Base-by-base conservation (phyloP, 2,113 vertebrate species). In the Tachuris rubrigastra region DNA sequence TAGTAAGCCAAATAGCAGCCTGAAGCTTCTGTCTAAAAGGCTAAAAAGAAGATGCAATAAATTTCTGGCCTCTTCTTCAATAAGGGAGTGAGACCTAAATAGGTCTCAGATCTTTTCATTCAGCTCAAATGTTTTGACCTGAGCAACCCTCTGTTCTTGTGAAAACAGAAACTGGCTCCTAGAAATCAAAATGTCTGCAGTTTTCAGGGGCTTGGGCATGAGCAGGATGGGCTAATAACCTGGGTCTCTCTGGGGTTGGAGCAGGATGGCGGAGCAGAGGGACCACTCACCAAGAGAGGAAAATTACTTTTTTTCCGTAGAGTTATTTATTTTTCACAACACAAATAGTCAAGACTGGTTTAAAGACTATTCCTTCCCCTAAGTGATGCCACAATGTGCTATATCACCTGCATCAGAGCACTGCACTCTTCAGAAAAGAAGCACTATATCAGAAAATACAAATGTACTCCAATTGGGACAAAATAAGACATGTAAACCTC, bases 41-140 rank as follows among this genome's bases (percentile, higher is more conserved):
- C 85, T 93, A 76, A 77, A 77, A 94, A 94, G 53, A 82, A 91
- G 37, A 81, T 42, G 82, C 39, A 91, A 75, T 71, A 71, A 82
- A 87, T 46, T 87, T 83, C 79, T 90, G 72, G 78, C 55, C 82
- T 58, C 71, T 60, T 87, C 71, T 83, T 84, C 79, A 85, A 22
- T 37, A 73, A 77, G 4, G 68, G 13, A 85, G 15, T 0, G 5
- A 91, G 53, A 12, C 42, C 85, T 46, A 50, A 71, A 76, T 16
- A 77, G 35, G 49, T 73, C n/a, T 55, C 66, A 53, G 20, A 31
- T 91, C 73, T 80, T 53, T 63, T 63, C 33, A 55, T 37, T 76
- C 77, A 76, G 37, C 50, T 77, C 2, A 0, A 31, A 30, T 20
- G 8, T 66, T 87, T 82, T 69, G 49, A 76, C 31, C 58, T 72